Conservation (phyloP, 2,888 invertebrate genomes). For the Bugula neritina region DNA sequence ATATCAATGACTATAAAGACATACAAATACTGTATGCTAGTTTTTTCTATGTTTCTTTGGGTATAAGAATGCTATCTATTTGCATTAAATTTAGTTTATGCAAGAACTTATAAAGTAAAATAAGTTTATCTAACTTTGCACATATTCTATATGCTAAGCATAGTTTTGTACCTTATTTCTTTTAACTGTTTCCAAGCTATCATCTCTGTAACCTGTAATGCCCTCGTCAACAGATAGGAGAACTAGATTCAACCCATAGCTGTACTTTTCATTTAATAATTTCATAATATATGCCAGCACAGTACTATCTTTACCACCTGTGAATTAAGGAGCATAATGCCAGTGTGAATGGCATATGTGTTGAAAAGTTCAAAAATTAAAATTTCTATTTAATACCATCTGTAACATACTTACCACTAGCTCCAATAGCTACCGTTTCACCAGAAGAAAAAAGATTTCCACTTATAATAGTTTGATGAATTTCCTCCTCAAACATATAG, state of each 20-base stretch:
- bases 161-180: conserved; percentile 27
- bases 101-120: too few relatives aligned
- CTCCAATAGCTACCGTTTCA: conserved; percentile 84
- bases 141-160: neutral
- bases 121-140: too few relatives aligned
- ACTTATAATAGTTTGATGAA: conserved; percentile 80
- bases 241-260: conserved; percentile 82
- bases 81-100: too few relatives aligned
- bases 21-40: too few relatives aligned
- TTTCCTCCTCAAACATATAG: conserved; percentile 85
- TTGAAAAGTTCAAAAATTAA: too few relatives aligned
- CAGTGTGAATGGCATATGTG: too few relatives aligned
- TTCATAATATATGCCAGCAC: conserved; percentile 91
- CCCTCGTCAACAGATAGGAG: conserved; percentile 97
- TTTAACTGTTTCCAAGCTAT: conserved; percentile 68
- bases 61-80: too few relatives aligned
- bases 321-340: too few relatives aligned
- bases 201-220: conserved; percentile 84
- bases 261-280: conserved; percentile 77
- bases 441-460: conserved; percentile 75
- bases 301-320: conserved; percentile 70
- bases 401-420: too few relatives aligned
- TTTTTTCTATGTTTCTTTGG: too few relatives aligned
- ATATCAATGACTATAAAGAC: too few relatives aligned
- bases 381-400: too few relatives aligned